Percentiles rank a stretch among this genome's conserved stretches.
These are phyloP conservation scores for Styela clava DNA, from an alignment of 23 tunicate genomes.

Conservation along the genomic window DNA sequence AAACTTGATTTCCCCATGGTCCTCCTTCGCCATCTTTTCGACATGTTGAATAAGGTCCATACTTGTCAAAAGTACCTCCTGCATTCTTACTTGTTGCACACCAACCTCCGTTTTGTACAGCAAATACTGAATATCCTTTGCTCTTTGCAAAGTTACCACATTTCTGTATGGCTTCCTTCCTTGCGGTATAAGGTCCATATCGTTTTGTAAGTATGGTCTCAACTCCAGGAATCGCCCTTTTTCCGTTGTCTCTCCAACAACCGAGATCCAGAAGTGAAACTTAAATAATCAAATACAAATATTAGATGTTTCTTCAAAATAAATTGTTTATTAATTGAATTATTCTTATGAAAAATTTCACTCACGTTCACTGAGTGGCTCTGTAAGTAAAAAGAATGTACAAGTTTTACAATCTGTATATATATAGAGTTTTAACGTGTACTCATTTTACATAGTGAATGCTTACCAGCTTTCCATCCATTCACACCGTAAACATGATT, in stretches of 20 bases:
- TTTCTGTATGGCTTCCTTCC: constrained; percentile 26
- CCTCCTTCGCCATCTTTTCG: neutral
- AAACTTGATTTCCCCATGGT: neutral
- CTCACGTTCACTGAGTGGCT: too few relatives aligned
- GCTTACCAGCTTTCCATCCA: too few relatives aligned
- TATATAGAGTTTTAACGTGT: too few relatives aligned
- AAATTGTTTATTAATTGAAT: too few relatives aligned
- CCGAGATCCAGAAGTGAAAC: neutral
- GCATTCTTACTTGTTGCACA: constrained; percentile 9
- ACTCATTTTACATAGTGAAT: too few relatives aligned
- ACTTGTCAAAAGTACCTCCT: neutral
- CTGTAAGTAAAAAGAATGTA: too few relatives aligned
- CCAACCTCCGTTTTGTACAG: constrained; percentile 8
- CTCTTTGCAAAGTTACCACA: constrained; percentile 4
- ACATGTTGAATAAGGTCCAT: neutral
- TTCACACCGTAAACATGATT: too few relatives aligned
- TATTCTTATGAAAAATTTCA: too few relatives aligned
- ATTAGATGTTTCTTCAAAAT: too few relatives aligned
- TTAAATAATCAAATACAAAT: too few relatives aligned
- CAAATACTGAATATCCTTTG: neutral
- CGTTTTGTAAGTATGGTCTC: neutral
- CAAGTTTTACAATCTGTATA: too few relatives aligned
- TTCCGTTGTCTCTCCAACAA: constrained; percentile 24
- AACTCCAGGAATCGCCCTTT: constrained; percentile 10
- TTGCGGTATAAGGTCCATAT: constrained; percentile 3